A percentile compares a stretch with the other conserved stretches of the same genome.
Evolutionary conservation across 2,797 vertebrate species (phyloP).

Genomic region (Hapalemur alaotrensis): DNA sequence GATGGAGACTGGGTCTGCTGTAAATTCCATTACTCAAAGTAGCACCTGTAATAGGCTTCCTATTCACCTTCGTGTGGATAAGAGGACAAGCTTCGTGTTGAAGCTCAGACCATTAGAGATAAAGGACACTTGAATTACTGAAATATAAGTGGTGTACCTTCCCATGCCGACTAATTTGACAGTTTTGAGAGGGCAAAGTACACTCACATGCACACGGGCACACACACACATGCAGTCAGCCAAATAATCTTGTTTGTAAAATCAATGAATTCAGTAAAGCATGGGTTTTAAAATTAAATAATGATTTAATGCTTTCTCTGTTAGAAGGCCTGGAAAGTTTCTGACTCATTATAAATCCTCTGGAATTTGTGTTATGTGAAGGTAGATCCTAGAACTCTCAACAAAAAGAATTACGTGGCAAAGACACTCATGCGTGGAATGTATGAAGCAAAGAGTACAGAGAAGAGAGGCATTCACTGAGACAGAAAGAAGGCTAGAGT

Average conservation of each 20-base stretch:
- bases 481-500: neutral
- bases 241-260: neutral
- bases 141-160: neutral
- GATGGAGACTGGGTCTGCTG: neutral
- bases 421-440: neutral
- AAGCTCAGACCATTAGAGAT: neutral
- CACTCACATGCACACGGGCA: neutral
- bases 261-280: neutral
- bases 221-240: neutral
- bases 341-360: neutral
- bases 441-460: too few species aligned
- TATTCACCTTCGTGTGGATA: neutral
- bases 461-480: neutral
- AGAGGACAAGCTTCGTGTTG: neutral
- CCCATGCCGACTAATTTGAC: neutral
- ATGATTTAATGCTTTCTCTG: neutral
- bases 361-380: neutral
- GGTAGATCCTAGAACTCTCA: neutral
- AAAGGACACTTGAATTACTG: neutral
- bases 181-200: neutral
- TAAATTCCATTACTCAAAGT: conserved; percentile 7
- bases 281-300: conserved; percentile 23
- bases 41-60: neutral
- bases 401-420: neutral
- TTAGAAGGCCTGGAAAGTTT: neutral